A percentile compares a stretch with the other conserved stretches of the same genome.
phyloP scores from a whole-genome alignment of 2,113 vertebrate genomes.

The Entosphenus tridentatus region DNA sequence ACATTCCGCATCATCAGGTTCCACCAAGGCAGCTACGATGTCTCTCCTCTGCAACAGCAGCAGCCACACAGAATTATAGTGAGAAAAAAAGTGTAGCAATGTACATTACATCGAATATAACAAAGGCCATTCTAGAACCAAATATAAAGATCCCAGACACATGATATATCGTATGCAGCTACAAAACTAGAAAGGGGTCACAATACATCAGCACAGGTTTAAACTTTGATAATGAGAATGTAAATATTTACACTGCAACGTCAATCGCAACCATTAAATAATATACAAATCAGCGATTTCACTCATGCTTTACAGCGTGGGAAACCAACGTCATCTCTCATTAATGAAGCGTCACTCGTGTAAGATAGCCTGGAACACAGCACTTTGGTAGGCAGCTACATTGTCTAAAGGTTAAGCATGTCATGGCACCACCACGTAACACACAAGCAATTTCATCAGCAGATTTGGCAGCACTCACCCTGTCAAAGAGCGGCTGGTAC shows the following conservation, averaged over 20 bases:
- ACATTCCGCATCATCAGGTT: slow-evolving; percentile 72
- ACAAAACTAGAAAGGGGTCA: neutral
- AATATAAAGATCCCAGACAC: neutral
- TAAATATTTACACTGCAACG: neutral
- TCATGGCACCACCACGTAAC: neutral
- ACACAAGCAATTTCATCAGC: neutral
- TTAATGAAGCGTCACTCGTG: neutral
- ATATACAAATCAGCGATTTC: neutral
- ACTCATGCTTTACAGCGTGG: neutral
- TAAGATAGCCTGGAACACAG: neutral
- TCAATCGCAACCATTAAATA: neutral
- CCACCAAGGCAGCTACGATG: slow-evolving; percentile 46
- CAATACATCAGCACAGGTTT: neutral
- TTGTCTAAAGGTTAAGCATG: neutral
- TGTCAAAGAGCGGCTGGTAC: slow-evolving; percentile 76
- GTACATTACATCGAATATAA: neutral
- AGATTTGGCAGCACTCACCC: slow-evolving; percentile 26
- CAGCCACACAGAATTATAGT: neutral
- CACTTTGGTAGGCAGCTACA: neutral
- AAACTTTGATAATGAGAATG: neutral
- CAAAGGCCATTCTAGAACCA: neutral
- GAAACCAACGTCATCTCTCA: neutral
- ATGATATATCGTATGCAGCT: neutral
- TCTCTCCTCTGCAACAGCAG: slow-evolving; percentile 41
- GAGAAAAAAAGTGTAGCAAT: neutral